Base-by-base conservation (phyloP, 2,113 vertebrate species). In the Corythornis madagascariensis region DNA sequence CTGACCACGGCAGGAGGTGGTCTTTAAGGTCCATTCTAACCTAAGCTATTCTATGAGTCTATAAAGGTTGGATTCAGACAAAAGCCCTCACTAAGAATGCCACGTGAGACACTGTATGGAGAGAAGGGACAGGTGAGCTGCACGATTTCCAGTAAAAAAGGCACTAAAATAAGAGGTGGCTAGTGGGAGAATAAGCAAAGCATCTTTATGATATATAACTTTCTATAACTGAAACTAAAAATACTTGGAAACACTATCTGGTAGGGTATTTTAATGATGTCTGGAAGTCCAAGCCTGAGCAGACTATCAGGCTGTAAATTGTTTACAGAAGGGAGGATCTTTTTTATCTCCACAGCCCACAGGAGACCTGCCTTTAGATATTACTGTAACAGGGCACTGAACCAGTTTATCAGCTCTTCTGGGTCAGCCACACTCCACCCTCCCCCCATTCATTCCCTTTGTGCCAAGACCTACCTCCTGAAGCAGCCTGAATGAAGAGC, bases 341-440 rank as follows among this genome's bases (percentile, higher is more conserved):
- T 70, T 81, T 72, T 31, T 50, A 92, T 89, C 84, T 90, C 12
- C 52, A 87, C 4, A 70, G 67, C 79, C 87, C 67, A 89, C n/a
- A 60, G 75, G 71, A 80, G 21, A 85, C 63, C 47, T 77, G 64
- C 60, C 67, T 70, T 17, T 47, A 50, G 67, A 35, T 74, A 89
- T 55, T 57, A 31, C 47, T 29, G 45, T 28, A 76, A 66, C 7
- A 79, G 70, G 56, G 75, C 60, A 83, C 21, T 67, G 60, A 95
- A 91, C 59, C 75, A 88, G 79, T 83, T 94, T 85, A 95, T 63
- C 89, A 88, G 64, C 60, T 70, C 66, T 40, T 55, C 47, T 63
- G 87, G 47, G 40, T 2, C 45, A 11, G n/a, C 35, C 53, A 65
- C 0, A 2, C 21, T 78, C 29, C 8, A 29, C 59, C 66, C 56